Conservation (phyloP, 2,888 invertebrate genomes). For the Alloscopus bannaensis region DNA sequence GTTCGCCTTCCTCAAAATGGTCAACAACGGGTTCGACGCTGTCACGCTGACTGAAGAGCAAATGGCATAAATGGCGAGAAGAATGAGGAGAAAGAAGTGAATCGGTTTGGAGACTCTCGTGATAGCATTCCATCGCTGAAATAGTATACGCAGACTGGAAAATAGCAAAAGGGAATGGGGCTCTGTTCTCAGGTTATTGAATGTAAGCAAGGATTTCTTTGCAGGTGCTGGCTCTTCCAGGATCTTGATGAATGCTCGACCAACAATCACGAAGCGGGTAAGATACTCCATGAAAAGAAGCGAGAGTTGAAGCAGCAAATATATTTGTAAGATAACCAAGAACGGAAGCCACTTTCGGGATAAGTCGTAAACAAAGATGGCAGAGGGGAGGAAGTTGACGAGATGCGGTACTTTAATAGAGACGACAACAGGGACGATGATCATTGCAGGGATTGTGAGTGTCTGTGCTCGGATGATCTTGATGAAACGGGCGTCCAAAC, state of each 20-base stretch:
- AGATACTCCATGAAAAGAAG: not conserved
- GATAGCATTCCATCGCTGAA: slow-evolving; percentile 13
- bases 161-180: not conserved
- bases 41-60: slow-evolving; percentile 6
- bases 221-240: not conserved
- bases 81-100: slow-evolving; percentile 22
- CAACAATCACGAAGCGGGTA: not conserved
- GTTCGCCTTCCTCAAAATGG: slow-evolving; percentile 7
- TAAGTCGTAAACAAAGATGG: slow-evolving; percentile 1
- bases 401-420: not conserved
- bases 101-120: not conserved
- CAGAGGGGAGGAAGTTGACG: not conserved
- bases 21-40: not conserved
- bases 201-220: too few relatives aligned
- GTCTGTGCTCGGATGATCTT: not conserved
- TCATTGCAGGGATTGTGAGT: not conserved
- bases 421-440: not conserved
- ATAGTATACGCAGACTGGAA: not conserved
- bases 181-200: slow-evolving; percentile 34
- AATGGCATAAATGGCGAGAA: slow-evolving; percentile 24
- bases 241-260: not conserved
- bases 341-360: not conserved
- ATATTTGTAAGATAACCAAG: not conserved
- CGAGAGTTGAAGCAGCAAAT: not conserved
- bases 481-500: not conserved